phyloP scores from a whole-genome alignment of 2,888 invertebrate species.

The Miltochrista miniata region DNA sequence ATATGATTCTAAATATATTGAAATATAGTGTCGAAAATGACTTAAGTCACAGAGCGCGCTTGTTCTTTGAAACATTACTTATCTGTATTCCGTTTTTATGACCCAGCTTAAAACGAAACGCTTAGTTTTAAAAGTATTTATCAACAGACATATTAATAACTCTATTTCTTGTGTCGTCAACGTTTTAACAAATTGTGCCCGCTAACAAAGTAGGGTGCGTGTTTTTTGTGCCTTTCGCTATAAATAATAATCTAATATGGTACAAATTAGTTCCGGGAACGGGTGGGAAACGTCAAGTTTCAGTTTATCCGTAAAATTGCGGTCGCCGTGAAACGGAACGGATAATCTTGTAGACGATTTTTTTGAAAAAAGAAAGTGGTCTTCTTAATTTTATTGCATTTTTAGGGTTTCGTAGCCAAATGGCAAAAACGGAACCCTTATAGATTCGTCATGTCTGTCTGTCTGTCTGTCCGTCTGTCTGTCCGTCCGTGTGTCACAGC shows the following conservation, averaged over 20 bases:
- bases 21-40: too few relatives aligned
- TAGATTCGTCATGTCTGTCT: too few relatives aligned
- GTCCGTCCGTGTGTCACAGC: too few relatives aligned
- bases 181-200: conserved; percentile 10
- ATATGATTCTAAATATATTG: too few relatives aligned
- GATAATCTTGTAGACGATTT: not conserved
- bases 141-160: conserved; percentile 20
- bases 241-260: conserved; percentile 29
- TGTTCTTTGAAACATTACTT: too few relatives aligned
- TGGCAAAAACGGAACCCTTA: too few relatives aligned
- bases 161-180: conserved; percentile 5
- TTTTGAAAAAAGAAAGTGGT: not conserved
- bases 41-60: too few relatives aligned
- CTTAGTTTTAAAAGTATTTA: conserved; percentile 14
- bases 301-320: conserved; percentile 5
- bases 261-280: conserved; percentile 45
- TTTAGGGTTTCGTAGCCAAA: too few relatives aligned
- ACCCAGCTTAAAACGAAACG: not conserved
- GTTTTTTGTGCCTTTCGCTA: conserved; percentile 41
- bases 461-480: too few relatives aligned
- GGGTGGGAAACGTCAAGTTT: conserved; percentile 14
- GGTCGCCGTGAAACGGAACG: conserved; percentile 1
- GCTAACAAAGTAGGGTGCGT: conserved; percentile 6
- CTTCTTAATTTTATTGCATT: not conserved
- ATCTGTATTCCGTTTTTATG: too few relatives aligned